phyloP scores from a whole-genome alignment of 2,888 invertebrate species.

The Scrobipalpa costella region DNA sequence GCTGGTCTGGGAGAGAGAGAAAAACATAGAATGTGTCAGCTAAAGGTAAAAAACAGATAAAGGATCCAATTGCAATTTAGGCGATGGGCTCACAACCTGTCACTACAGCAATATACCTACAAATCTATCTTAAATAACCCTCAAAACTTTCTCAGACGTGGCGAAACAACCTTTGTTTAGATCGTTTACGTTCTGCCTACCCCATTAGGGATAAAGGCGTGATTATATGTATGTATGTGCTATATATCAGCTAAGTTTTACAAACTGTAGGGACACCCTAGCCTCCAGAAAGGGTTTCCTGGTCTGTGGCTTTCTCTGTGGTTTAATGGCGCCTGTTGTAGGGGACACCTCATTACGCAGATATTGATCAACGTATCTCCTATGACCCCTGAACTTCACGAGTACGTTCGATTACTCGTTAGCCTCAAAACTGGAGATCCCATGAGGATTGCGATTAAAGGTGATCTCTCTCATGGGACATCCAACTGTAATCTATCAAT shows the following conservation, averaged over 20 bases:
- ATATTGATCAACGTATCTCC: constrained; percentile 64
- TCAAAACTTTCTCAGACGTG: too few relatives aligned
- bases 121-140: too few relatives aligned
- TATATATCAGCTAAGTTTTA: neutral
- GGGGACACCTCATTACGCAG: constrained; percentile 63
- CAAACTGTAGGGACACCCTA: neutral
- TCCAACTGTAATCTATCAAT: constrained; percentile 9
- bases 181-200: too few relatives aligned
- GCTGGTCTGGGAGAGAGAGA: too few relatives aligned
- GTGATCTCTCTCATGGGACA: constrained; percentile 17
- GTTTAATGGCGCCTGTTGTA: constrained; percentile 60
- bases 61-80: too few relatives aligned
- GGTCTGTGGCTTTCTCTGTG: constrained; percentile 15
- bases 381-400: constrained; percentile 61
- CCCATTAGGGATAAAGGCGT: too few relatives aligned
- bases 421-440: constrained; percentile 37
- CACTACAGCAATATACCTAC: too few relatives aligned
- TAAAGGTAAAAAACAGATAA: too few relatives aligned
- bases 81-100: too few relatives aligned
- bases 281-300: neutral
- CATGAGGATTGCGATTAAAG: constrained; percentile 24
- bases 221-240: too few relatives aligned
- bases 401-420: constrained; percentile 51
- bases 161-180: too few relatives aligned
- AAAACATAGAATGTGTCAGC: too few relatives aligned